Base-by-base conservation (phyloP, 1,140 invertebrate genomes). In the Laupala kohalensis region DNA sequence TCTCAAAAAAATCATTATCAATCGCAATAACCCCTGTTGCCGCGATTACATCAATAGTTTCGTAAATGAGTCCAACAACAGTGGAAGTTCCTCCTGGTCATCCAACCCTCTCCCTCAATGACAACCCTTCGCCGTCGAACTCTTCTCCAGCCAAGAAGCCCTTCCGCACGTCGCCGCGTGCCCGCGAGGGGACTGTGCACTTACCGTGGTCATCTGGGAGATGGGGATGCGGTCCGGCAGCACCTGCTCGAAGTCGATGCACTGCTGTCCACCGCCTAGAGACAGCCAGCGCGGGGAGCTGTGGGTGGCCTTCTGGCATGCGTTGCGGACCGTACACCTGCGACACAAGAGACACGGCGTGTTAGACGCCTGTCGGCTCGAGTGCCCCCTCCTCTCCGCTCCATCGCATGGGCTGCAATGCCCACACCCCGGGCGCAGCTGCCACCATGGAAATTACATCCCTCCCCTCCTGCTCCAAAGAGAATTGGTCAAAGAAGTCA, bases 171-270 rank as follows among this genome's bases (percentile, higher is more conserved):
- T 2, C 37, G 37, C 9, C n/a, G 37, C 9, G 37, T 4, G 37
- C 37, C 9, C 1, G 37, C 37, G 37, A 9, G 37, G 37, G 37
- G 1, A n/a, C n/a, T n/a, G n/a, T 53, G 1, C 28, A 80, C 83
- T 82, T 79, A 86, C 92, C 67, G 88, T 91, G 5, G 89, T 88
- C 79, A 91, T 86, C 80, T 94, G 91, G 77, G 87, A 90, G 73
- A 95, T 90, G 25, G 95, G 92, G 77, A 96, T 92, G 72, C 90
- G 88, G 81, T 96, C 93, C 0, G 96, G 95, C 30, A 89, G 81
- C 64, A 97, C 93, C 78, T 94, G 91, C 78, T 96, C 94, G 80
- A 98, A 97, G 80, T 96, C 94, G 76, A 97, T 97, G 79, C 96
- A 98, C 76, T 96, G 93, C 76, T 95, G 93, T 4, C 93, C 92